phyloP scores from a whole-genome alignment of 1,140 invertebrate species.

The Trachymyrmex septentrionalis region DNA sequence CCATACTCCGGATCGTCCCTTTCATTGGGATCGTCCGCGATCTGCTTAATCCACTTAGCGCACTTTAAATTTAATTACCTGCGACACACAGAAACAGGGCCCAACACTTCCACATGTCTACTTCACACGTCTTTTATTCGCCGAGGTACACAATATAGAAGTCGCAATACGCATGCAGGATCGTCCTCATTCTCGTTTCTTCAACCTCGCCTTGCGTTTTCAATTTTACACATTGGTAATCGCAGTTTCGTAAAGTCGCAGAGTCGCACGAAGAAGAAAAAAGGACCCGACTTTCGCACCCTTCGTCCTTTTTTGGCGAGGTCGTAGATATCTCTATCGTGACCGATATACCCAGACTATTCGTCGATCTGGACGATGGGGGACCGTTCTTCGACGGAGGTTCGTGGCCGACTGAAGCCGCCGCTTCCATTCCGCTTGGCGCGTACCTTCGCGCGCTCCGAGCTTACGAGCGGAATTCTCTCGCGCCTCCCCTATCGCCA shows the following conservation, averaged over 20 bases:
- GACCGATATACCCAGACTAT: background rate
- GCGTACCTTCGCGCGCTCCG: conserved; percentile 66
- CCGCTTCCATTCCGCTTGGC: conserved; percentile 73
- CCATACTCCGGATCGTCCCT: background rate
- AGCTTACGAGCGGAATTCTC: conserved; percentile 75
- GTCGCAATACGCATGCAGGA: conserved; percentile 25
- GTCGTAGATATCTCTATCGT: background rate
- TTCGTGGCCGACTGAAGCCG: conserved; percentile 82
- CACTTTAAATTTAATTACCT: conserved; percentile 75
- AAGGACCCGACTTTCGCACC: background rate
- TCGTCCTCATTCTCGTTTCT: conserved; percentile 72
- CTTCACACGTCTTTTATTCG: conserved; percentile 61
- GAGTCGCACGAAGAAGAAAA: background rate
- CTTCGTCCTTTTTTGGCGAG: background rate
- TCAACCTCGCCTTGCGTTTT: conserved; percentile 27
- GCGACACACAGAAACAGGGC: conserved; percentile 73
- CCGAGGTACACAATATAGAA: conserved; percentile 49
- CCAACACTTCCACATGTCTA: conserved; percentile 77
- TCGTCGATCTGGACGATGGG: background rate
- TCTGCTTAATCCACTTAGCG: conserved; percentile 39
- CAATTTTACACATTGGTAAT: conserved; percentile 28
- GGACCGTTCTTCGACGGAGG: conserved; percentile 78
- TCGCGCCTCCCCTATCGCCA: conserved; percentile 65
- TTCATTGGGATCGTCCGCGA: conserved; percentile 9
- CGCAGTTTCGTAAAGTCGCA: background rate